Base-by-base conservation (phyloP, 1,140 invertebrate genomes). In the Augochlora pura region DNA sequence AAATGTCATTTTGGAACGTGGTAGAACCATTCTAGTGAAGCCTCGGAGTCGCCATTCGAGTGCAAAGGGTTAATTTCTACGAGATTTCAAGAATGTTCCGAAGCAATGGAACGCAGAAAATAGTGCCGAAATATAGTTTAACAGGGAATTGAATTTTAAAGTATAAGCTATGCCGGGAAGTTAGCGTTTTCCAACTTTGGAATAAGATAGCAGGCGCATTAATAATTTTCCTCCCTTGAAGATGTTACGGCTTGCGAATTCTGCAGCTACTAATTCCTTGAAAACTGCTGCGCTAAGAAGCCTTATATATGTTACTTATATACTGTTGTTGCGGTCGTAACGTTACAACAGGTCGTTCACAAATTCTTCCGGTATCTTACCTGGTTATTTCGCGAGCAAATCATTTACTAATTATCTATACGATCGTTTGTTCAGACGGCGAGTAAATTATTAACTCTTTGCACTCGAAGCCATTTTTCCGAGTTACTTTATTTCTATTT, bases 211-310 rank as follows among this genome's bases (percentile, higher is more conserved):
- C 27, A 27, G 60, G 60, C 10, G 39, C 71, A 49, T 74, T 52
- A 64, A 73, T 73, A 73, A 73, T 63, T 73, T 73, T 25, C 42
- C 18, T 14, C n/a, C n/a, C 21, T 18, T 63, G 39, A 64, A 49
- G 64, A 73, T 63, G 59, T 73, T 32, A 18, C 42, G 42, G 42
- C 25, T 62, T 46, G 32, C 25, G 70, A 63, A 73, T 73, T 64
- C 60, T 23, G 25, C 60, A 21, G 27, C 23, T 32, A 46, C 12
- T 59, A 46, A 4, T 21, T 59, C 32, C 10, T 1, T 14, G 59
- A 12, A 52, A 38, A 25, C 59, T 7, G 57, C 7, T 23, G 12
- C 12, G 21, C 42, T 73, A 49, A 46, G 62, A 23, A 73, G 27
- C 60, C 32, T 27, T 38, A 27, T 42, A 72, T 62, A 72, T 72